A percentile compares a stretch with the other conserved stretches of the same genome.
Conservation (phyloP, 2,888 invertebrate species). For the Cephus spinipes region DNA sequence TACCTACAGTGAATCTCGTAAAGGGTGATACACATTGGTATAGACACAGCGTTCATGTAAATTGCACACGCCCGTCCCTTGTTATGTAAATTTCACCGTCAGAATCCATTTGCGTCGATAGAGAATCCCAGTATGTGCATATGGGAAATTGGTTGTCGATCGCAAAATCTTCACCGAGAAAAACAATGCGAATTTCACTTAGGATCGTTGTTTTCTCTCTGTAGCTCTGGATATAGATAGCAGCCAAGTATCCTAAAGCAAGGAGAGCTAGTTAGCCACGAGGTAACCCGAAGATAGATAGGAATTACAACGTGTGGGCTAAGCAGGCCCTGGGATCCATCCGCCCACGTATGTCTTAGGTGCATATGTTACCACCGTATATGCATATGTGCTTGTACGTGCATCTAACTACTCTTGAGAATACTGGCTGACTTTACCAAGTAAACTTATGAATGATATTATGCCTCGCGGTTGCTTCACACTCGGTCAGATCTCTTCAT, state of each 20-base stretch:
- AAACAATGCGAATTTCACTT: not conserved
- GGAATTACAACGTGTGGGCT: constrained; percentile 24
- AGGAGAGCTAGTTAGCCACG: not conserved
- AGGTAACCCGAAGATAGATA: constrained; percentile 7
- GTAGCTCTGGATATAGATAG: not conserved
- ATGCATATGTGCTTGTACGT: not conserved
- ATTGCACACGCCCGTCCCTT: constrained; percentile 39
- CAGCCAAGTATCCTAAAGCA: not conserved
- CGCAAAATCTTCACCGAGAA: not conserved
- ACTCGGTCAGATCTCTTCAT: constrained; percentile 40
- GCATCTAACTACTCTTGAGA: not conserved
- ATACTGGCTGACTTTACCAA: constrained; percentile 5
- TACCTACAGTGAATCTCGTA: constrained; percentile 21
- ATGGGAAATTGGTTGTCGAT: not conserved
- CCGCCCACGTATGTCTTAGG: constrained; percentile 12
- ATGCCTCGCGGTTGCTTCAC: constrained; percentile 42
- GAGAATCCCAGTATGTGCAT: not conserved
- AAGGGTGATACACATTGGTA: not conserved
- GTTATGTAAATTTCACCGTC: constrained; percentile 40
- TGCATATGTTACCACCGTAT: not conserved
- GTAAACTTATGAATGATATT: constrained; percentile 45
- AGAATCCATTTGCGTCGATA: not conserved
- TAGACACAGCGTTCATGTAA: constrained; percentile 32
- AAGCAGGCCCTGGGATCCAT: constrained; percentile 19
- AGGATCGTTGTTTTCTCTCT: not conserved